Percentiles rank a stretch among this genome's conserved stretches.
These are phyloP conservation scores for Hydrolagus affinis DNA, from an alignment of 2,113 vertebrate species.

Conservation along the genomic window DNA sequence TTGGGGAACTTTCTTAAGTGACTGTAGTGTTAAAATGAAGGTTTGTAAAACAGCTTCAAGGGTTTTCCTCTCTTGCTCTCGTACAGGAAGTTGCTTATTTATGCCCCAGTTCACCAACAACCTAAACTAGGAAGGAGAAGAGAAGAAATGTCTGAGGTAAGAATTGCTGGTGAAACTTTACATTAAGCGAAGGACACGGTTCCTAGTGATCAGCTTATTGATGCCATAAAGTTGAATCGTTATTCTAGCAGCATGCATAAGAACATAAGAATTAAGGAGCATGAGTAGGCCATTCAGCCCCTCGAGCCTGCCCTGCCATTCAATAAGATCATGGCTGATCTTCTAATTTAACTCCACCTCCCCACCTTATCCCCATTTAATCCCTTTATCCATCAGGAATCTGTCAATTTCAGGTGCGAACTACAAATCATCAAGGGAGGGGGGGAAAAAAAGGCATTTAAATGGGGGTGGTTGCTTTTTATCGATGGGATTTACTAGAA, in stretches of 20 bases:
- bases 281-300: no score
- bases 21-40: background rate
- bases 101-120: constrained; percentile 75
- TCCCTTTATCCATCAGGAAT: no score
- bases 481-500: background rate
- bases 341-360: no score
- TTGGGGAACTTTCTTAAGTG: no score
- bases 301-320: no score
- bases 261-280: no score
- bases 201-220: background rate
- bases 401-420: no score
- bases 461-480: background rate
- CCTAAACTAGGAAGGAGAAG: constrained; percentile 73
- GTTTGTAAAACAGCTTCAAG: background rate
- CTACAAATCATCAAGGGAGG: background rate
- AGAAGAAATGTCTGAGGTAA: constrained; percentile 84
- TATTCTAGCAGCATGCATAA: background rate
- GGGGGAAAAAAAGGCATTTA: background rate
- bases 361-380: no score
- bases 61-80: background rate
- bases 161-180: background rate
- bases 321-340: no score
- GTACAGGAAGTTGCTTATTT: constrained; percentile 76
- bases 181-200: background rate
- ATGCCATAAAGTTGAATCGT: background rate